A percentile compares a stretch with the other conserved stretches of the same genome.
Conservation (phyloP, 2,113 vertebrate species). For the Irena cyanogastra region DNA sequence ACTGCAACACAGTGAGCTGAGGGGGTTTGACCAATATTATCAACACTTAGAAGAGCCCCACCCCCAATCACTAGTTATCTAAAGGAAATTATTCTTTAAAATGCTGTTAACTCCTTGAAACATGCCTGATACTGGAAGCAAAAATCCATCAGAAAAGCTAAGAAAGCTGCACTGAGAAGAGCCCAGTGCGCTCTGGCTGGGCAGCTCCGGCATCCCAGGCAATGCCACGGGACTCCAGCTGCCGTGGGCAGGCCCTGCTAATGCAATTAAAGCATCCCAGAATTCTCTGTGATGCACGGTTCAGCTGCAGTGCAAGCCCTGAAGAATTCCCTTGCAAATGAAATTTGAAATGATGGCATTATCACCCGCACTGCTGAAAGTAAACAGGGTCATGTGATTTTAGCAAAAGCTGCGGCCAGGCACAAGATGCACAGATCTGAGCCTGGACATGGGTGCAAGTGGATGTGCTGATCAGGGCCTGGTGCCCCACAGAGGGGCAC, state of each 20-base stretch:
- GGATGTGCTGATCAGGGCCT: neutral
- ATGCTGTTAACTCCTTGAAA: neutral
- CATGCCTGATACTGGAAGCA: rapidly evolving
- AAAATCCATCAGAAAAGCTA: no score
- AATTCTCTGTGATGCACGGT: neutral
- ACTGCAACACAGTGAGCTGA: neutral
- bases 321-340: neutral
- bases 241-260: neutral
- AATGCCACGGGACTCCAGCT: neutral
- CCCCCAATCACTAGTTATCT: neutral
- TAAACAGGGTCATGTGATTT: neutral
- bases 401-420: neutral
- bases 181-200: neutral
- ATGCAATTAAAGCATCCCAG: neutral
- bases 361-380: neutral
- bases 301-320: conserved; percentile 14
- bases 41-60: neutral
- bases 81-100: neutral
- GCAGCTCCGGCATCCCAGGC: neutral
- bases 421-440: rapidly evolving
- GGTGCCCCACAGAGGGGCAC: rapidly evolving
- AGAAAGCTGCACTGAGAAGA: neutral
- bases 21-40: neutral
- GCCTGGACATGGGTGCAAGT: neutral
- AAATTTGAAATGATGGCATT: neutral